Base-by-base conservation (phyloP, 2,113 vertebrate genomes). In the Thamnophis sirtalis region DNA sequence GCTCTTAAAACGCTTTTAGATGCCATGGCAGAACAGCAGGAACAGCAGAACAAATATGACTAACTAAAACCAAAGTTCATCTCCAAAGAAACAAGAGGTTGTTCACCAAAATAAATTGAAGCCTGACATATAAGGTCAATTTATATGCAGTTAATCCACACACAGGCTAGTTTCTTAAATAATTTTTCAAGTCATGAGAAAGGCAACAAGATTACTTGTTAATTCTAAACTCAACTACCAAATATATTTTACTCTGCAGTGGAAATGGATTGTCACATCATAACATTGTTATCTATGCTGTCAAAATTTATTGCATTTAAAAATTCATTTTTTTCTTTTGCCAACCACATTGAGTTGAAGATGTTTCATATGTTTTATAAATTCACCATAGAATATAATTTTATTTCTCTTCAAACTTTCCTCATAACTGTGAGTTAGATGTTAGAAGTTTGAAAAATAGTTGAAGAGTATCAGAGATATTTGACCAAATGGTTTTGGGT, bases 1-100 rank as follows among this genome's bases (percentile, higher is more conserved):
- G 98, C 99, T 99, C 99, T 99, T 99, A 99, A 98, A 98, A 98
- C 98, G 99, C 98, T 99, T 99, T 99, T 98, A 99, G 98, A 96
- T 97, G 97, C 97, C 97, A 97, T 98, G 98, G 98, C 98, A 97
- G 98, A 98, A 97, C 97, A 98, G 97, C 96, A 98, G 98, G 97
- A 97, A 97, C 94, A 93, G 98, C 95, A 97, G 97, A 97, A 97
- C 93, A 96, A 97, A 95, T 95, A 95, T 92, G 91, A 95, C 93
- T 92, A 96, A 96, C 94, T 91, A 96, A 96, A 97, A 96, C 93
- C 96, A 93, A 97, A 98, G 97, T 96, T 97, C 96, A 96, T 96
- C 96, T 93, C 95, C 95, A 95, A 94, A 97, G 95, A 96, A 97
- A 96, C 94, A 96, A 92, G 90, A 96, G 93, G 95, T 87, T 88